phyloP scores from a whole-genome alignment of 1,140 invertebrate species.

The Cydia splendana region DNA sequence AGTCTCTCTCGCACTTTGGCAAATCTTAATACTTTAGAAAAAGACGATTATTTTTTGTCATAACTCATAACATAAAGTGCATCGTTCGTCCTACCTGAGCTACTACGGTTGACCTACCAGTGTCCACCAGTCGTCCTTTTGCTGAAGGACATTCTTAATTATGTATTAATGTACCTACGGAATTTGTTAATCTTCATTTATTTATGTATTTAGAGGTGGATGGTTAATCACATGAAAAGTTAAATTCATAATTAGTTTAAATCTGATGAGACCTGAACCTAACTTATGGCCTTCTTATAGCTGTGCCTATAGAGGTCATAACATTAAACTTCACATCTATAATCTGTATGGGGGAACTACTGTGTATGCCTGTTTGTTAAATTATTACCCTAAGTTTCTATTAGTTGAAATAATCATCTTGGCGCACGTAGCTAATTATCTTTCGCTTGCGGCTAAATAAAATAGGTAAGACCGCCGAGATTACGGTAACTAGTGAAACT shows the following conservation, averaged over 20 bases:
- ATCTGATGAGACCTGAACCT: no score
- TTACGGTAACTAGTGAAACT: background rate
- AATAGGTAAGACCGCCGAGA: background rate
- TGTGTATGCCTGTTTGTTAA: background rate
- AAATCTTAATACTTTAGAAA: background rate
- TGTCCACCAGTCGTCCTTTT: background rate
- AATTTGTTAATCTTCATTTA: no score
- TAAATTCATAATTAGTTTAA: background rate
- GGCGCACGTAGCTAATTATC: background rate
- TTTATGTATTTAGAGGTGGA: background rate
- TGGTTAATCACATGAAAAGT: background rate
- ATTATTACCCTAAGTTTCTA: background rate
- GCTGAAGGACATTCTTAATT: background rate
- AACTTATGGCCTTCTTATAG: no score
- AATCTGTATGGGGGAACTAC: background rate
- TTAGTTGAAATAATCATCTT: background rate
- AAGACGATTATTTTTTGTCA: background rate
- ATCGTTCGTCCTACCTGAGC: background rate
- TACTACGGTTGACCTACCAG: background rate
- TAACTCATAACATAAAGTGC: background rate
- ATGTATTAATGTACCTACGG: background rate
- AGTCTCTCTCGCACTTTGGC: background rate
- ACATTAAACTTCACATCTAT: background rate
- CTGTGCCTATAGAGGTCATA: no score
- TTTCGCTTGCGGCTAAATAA: background rate